Evolutionary conservation across 2,797 vertebrate genomes (phyloP), one percentile per base, ranked within the genome.

Genomic region (Anabacerthia variegaticeps): DNA sequence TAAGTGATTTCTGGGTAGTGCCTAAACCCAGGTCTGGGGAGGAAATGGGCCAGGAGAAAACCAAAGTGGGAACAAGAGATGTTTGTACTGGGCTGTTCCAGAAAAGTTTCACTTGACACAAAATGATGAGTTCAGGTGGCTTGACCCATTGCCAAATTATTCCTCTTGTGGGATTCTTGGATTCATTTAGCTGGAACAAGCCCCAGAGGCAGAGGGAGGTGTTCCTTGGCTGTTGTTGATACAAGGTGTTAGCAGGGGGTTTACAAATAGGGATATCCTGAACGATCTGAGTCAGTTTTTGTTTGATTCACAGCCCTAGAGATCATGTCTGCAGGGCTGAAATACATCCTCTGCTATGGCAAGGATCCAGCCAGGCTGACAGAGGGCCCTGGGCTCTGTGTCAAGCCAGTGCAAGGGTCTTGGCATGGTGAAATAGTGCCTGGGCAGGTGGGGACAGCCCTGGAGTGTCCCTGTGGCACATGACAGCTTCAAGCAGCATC

Each of bases 41-140:
- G 39, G 51, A 91, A 84, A 84, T 0, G 0, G 28, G 12, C 8
- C 14, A 32, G 23, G 56, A 67, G 21, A 8, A 77, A 91, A 92
- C n/a, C 49, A 51, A 65, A 74, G 66, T 1, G 1, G 26, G 10
- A 82, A 32, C 7, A 69, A 43, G 32, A 76, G 26, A 69, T n/a
- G 10, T 87, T 92, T 92, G 10, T 63, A 92, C 67, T 55, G 48
- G 43, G 48, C 51, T 85, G 23, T 79, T 96, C 71, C 84, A 85
- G 86, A 69, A 48, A 82, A 93, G 43, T 94, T 91, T 75, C 39
- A 3, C 46, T 78, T 65, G 24, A 32, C 34, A 46, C 6, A 28
- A 54, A 83, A 65, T 24, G 34, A 56, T 2, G 2, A 28, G 37
- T 80, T 41, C 27, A 32, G 61, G 41, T 74, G 44, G 52, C 37